Evolutionary conservation across 2,797 vertebrate genomes (phyloP), one percentile per base, ranked within the genome.

Genomic region (Epinephelus awoara): DNA sequence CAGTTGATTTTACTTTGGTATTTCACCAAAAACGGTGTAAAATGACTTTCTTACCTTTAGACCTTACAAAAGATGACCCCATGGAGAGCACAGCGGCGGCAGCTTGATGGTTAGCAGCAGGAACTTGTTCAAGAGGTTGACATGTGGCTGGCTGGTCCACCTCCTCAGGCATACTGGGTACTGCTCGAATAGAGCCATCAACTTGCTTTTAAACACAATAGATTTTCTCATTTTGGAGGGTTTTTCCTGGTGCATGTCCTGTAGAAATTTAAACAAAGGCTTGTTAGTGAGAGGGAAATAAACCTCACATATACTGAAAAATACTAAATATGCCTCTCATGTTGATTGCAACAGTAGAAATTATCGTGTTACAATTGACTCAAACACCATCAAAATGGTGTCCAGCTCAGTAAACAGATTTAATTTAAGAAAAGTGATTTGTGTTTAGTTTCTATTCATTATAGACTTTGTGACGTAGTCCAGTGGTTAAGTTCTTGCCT

Each of bases 1-100:
- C 5, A 50, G 54, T 2, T 23, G 15, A 46, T 34, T 38, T 27
- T 21, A 38, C 19, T 19, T 25, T 6, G 2, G 55, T 23, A 44
- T 50, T 56, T 29, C 5, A 38, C 29, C 18, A 62, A 14, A 73
- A 49, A 13, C 2, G 14, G 5, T 14, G 13, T 49, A n/a, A 76
- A 74, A 47, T 25, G 5, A 51, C 65, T 70, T 23, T 13, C 34
- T 49, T 55, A 58, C 18, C 12, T 3, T 77, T 5, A 68, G 25
- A 56, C 50, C n/a, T 50, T 23, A 11, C n/a, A 49, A 67, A 49
- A 54, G 27, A 47, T 2, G n/a, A 3, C 29, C 55, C n/a, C 51
- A 40, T 19, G 10, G 70, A 40, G 38, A 69, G 21, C 12, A 54
- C 25, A 51, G 44, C 55, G 75, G 10, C 5, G 0, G 19, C 8